Conservation (phyloP, 2,113 vertebrate species). For the Saiga tatarica region DNA sequence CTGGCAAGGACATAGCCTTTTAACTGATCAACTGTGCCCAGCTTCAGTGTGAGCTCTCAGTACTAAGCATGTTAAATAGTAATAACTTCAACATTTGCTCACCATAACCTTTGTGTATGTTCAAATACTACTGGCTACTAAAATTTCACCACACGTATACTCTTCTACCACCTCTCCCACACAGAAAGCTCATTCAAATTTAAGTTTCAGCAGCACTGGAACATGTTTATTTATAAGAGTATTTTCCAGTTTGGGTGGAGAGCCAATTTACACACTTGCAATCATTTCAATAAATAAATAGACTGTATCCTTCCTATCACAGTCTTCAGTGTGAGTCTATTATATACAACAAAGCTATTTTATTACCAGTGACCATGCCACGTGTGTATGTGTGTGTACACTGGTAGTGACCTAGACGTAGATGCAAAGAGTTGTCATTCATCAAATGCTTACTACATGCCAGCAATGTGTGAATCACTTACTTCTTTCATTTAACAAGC, state of each 20-base stretch:
- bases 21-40: not conserved
- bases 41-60: not conserved
- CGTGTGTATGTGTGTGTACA: not conserved
- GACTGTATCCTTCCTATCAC: slow-evolving; percentile 66
- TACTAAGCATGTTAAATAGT: not conserved
- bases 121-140: slow-evolving; percentile 50
- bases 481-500: not conserved
- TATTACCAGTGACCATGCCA: not conserved
- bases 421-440: not conserved
- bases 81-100: slow-evolving; percentile 38
- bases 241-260: slow-evolving; percentile 67
- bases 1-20: slow-evolving; percentile 20
- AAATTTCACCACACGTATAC: not conserved
- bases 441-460: not conserved
- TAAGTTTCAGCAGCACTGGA: slow-evolving; percentile 3
- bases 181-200: slow-evolving; percentile 65
- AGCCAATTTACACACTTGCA: slow-evolving; percentile 71
- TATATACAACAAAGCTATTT: not conserved
- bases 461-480: not conserved
- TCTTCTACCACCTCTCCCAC: not conserved
- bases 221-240: slow-evolving; percentile 71
- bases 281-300: slow-evolving; percentile 75
- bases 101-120: slow-evolving; percentile 17
- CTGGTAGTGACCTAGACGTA: fast-evolving
- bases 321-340: slow-evolving; percentile 52